phyloP scores from a whole-genome alignment of 2,888 invertebrate genomes.

The Parnassius mnemosyne region DNA sequence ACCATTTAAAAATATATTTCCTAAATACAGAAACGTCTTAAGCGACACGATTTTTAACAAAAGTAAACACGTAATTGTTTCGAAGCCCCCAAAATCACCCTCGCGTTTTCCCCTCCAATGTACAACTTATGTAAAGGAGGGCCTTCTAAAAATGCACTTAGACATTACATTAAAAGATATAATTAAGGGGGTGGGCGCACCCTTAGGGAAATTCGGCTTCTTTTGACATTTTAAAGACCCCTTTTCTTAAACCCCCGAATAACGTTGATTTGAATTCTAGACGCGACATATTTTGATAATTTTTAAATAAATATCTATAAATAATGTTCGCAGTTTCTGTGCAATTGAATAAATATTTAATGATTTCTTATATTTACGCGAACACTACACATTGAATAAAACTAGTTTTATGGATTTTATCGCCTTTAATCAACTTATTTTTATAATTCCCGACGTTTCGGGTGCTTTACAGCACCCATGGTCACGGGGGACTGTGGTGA shows the following conservation, averaged over 20 bases:
- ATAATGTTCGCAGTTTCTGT: too few relatives aligned
- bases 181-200: slow-evolving; percentile 71
- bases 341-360: too few relatives aligned
- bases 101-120: slow-evolving; percentile 38
- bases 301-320: too few relatives aligned
- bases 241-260: slow-evolving; percentile 63
- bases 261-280: slow-evolving; percentile 21
- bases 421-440: too few relatives aligned
- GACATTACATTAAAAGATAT: slow-evolving; percentile 79
- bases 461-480: too few relatives aligned
- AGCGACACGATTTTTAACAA: slow-evolving; percentile 12
- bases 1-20: too few relatives aligned
- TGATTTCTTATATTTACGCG: too few relatives aligned
- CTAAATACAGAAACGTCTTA: too few relatives aligned
- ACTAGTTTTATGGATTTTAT: too few relatives aligned
- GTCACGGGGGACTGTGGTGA: too few relatives aligned
- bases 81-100: slow-evolving; percentile 30
- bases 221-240: slow-evolving; percentile 78
- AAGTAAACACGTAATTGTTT: slow-evolving; percentile 21
- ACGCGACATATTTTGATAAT: slow-evolving; percentile 7
- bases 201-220: slow-evolving; percentile 74
- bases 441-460: too few relatives aligned
- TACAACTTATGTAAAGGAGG: slow-evolving; percentile 50
- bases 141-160: slow-evolving; percentile 75
- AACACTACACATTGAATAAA: too few relatives aligned